These are phyloP conservation scores for Notocelia uddmanniana DNA, from an alignment of 2,888 invertebrate genomes.

Conservation along the genomic window DNA sequence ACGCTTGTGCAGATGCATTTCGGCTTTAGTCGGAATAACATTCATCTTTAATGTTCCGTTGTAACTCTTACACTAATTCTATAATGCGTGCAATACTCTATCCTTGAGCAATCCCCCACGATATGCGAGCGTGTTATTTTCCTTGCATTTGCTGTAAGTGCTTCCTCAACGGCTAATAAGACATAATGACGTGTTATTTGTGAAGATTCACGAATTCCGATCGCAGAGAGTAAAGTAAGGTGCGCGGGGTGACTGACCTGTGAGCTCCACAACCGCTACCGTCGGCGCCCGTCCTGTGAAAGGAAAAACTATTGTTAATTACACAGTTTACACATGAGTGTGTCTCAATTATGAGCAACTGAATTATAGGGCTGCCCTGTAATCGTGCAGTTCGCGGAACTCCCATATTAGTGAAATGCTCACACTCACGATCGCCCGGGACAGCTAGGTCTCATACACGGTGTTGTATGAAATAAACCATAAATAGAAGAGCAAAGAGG, in stretches of 20 bases:
- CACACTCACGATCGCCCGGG: constrained; percentile 57
- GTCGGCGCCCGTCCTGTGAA: constrained; percentile 73
- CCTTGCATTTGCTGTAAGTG: constrained; percentile 79
- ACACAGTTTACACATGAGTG: constrained; percentile 67
- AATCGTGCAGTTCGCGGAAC: constrained; percentile 60
- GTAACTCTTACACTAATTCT: constrained; percentile 63
- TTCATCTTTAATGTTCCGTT: constrained; percentile 46
- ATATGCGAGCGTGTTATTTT: constrained; percentile 75
- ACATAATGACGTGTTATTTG: constrained; percentile 82
- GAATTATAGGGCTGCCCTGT: constrained; percentile 67
- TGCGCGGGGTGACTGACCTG: constrained; percentile 80
- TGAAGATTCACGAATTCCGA: constrained; percentile 82
- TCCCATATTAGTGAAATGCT: constrained; percentile 54
- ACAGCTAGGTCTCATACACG: neutral
- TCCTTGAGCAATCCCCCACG: constrained; percentile 67
- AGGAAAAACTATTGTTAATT: constrained; percentile 73
- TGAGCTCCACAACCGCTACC: constrained; percentile 70
- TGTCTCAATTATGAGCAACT: constrained; percentile 70
- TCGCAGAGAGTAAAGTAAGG: constrained; percentile 67
- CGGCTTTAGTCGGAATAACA: constrained; percentile 36
- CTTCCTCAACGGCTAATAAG: constrained; percentile 81
- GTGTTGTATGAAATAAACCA: constrained; percentile 23
- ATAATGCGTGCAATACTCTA: constrained; percentile 73
- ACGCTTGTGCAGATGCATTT: constrained; percentile 21
- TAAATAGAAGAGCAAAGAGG: constrained; percentile 37